These are phyloP conservation scores for Daboia siamensis DNA, from an alignment of 2,113 vertebrate genomes.

Conservation along the genomic window DNA sequence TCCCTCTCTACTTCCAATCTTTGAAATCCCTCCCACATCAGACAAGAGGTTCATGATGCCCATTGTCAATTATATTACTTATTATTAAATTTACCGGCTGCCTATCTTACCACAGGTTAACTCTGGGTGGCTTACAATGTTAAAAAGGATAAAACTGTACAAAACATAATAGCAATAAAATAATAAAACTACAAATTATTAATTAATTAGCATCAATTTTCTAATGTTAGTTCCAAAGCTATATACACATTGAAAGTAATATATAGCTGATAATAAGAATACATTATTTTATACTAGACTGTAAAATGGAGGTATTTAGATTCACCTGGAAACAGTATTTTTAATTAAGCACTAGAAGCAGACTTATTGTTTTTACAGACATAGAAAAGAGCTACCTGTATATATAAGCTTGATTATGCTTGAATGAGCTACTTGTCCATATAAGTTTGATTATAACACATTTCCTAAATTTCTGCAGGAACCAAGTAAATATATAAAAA, in stretches of 20 bases:
- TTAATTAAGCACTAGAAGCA: background rate
- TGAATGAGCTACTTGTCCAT: background rate
- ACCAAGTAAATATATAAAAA: background rate
- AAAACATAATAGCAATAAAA: background rate
- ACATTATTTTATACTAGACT: background rate
- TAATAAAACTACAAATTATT: background rate
- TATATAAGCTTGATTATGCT: too few relatives aligned
- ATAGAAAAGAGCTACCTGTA: background rate
- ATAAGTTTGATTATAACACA: background rate
- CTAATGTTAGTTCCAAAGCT: background rate
- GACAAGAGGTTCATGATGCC: background rate
- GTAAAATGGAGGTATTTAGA: background rate
- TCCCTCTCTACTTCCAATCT: background rate
- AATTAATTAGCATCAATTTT: background rate
- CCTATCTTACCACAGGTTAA: background rate
- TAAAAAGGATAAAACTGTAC: background rate
- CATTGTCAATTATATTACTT: background rate
- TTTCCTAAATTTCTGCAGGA: background rate
- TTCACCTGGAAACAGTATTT: background rate
- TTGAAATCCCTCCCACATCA: background rate
- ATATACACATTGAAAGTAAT: background rate
- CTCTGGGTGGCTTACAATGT: background rate
- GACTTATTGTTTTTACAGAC: background rate
- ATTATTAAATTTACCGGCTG: background rate
- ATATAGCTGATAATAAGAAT: background rate